Percentiles rank a stretch among this genome's conserved stretches.
Evolutionary conservation across 2,888 invertebrate species (phyloP).

Genomic region (Ornithoptera priamus): DNA sequence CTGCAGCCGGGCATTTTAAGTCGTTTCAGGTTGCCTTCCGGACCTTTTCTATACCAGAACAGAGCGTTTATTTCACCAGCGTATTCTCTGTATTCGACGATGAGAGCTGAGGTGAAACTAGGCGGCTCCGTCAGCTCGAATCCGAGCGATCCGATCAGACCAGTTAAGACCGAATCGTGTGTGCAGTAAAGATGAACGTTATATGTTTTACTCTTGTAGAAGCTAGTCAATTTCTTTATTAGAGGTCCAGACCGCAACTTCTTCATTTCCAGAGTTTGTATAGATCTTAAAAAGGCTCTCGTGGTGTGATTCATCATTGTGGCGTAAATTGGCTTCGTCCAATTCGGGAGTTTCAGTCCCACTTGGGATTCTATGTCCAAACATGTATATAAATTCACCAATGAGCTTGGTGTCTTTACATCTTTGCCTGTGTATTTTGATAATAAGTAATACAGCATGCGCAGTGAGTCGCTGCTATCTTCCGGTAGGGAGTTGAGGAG

Average conservation of each 20-base stretch:
- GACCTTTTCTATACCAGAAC: constrained; percentile 29
- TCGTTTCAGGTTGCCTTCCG: constrained; percentile 13
- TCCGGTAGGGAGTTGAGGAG: constrained; percentile 11
- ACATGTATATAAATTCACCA: constrained; percentile 27
- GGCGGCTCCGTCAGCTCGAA: constrained; percentile 25
- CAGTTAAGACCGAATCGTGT: constrained; percentile 29
- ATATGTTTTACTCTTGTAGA: constrained; percentile 3
- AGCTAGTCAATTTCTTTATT: constrained; percentile 19
- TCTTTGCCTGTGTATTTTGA: constrained; percentile 19
- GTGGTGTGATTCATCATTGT: constrained; percentile 22
- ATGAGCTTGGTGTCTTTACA: constrained; percentile 4
- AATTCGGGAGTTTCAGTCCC: constrained; percentile 28
- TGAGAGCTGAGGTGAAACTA: constrained; percentile 27
- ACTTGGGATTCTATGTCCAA: constrained; percentile 30
- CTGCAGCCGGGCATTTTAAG: constrained; percentile 26
- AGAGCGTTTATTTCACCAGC: constrained; percentile 23
- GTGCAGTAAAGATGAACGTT: constrained; percentile 32
- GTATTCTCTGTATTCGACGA: constrained; percentile 26
- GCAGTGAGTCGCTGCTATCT: constrained; percentile 15
- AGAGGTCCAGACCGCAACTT: constrained; percentile 30
- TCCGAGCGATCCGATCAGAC: constrained; percentile 26
- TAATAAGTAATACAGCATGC: constrained; percentile 21
- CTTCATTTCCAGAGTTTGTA: constrained; percentile 14
- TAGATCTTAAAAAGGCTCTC: constrained; percentile 10
- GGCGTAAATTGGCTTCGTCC: constrained; percentile 25